Evolutionary conservation across 2,888 invertebrate genomes (phyloP).

Genomic region (Sesia apiformis): DNA sequence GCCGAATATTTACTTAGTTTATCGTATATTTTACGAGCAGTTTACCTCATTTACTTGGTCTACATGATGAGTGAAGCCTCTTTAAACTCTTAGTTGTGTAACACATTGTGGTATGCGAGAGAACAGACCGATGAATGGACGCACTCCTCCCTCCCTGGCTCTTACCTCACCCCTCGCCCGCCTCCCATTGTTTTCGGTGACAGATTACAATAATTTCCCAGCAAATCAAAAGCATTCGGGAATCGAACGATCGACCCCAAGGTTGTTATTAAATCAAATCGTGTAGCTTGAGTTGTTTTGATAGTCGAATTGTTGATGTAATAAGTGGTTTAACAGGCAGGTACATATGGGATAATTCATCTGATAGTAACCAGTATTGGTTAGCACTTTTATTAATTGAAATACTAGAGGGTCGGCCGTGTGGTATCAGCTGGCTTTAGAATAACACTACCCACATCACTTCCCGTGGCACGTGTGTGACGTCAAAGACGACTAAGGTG

Average conservation of each 20-base stretch:
- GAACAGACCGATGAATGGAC: conserved; percentile 25
- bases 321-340: no score
- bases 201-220: conserved; percentile 65
- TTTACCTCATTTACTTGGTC: conserved; percentile 7
- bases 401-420: no score
- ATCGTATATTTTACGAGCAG: conserved; percentile 28
- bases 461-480: no score
- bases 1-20: no score
- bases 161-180: conserved; percentile 23
- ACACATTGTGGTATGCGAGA: conserved; percentile 11
- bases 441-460: no score
- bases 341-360: no score
- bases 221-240: conserved; percentile 69
- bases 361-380: no score
- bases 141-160: conserved; percentile 16
- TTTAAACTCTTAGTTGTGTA: conserved; percentile 35
- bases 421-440: no score
- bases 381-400: no score
- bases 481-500: no score
- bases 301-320: conserved; percentile 7
- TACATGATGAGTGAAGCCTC: conserved; percentile 24
- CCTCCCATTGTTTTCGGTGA: conserved; percentile 61
- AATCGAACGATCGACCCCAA: conserved; percentile 56
- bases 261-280: conserved; percentile 60
- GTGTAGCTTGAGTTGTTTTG: conserved; percentile 22